These are phyloP conservation scores for Gymnogyps californianus DNA, from an alignment of 2,113 vertebrate genomes.

Conservation along the genomic window DNA sequence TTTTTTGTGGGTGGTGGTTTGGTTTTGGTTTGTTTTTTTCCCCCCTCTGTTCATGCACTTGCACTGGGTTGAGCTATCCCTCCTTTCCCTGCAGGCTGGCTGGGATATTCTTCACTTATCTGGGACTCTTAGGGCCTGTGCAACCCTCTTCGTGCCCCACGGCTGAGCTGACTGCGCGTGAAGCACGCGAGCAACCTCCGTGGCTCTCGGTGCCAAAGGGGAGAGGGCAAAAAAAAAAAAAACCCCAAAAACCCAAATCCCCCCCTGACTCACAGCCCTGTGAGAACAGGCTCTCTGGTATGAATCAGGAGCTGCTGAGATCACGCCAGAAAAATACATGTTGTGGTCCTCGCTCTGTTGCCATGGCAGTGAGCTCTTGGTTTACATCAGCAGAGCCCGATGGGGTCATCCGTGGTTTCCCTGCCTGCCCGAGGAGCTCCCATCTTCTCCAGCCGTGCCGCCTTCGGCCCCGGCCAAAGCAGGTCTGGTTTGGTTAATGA, in stretches of 20 bases:
- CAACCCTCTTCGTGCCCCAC: not conserved
- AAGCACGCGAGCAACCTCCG: rapidly evolving
- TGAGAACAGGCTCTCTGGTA: not conserved
- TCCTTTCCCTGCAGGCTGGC: not conserved
- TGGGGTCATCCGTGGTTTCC: not conserved
- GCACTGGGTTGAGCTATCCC: not conserved
- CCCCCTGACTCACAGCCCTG: rapidly evolving
- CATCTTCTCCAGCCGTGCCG: not conserved
- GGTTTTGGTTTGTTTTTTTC: too few species aligned
- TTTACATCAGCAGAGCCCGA: not conserved
- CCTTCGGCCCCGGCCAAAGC: not conserved
- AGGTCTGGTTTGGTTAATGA: not conserved
- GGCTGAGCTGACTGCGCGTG: not conserved
- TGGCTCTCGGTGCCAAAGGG: not conserved
- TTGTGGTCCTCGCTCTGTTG: not conserved
- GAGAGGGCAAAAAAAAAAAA: not conserved
- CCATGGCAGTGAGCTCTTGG: not conserved
- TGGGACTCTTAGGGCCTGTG: too few species aligned
- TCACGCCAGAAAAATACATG: not conserved
- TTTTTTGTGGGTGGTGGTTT: not conserved
- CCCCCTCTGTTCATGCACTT: too few species aligned
- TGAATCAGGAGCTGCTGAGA: not conserved
- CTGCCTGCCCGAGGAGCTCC: not conserved
- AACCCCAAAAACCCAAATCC: too few species aligned
- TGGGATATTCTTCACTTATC: not conserved